Base-by-base conservation (phyloP, 2,888 invertebrate species). In the Cerastoderma edule region DNA sequence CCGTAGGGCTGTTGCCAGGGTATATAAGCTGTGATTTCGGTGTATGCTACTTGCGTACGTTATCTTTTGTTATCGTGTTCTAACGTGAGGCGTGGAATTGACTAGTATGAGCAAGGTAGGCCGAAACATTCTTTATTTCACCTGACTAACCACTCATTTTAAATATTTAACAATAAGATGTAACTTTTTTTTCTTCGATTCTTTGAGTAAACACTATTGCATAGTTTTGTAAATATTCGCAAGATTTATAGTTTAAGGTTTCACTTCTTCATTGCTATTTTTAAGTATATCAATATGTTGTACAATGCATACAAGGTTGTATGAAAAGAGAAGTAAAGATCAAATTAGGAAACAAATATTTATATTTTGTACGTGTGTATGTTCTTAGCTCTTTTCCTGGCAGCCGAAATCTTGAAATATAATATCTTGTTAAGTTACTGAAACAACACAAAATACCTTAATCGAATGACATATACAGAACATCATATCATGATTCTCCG, bases 81-180 rank as follows among this genome's bases (percentile, higher is more conserved):
- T 53, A 30, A 48, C 67, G 68, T 53, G 68, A 66, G 68, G 71
- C 66, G 66, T 65, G 63, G 66, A 54, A 67, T 65, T 72, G 33
- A 32, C 16, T 72, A 77, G 30, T 65, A 77, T 77, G 76, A 77
- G 76, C 76, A 77, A 77, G 72, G 76, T 77, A 72, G 46, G 76
- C 32, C 22, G 13, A 30, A 16, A 3, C 2, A 19, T 28, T 64
- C 46, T 63, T n/a, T 44, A 27, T 44, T 6, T 27, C 8, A 8
- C 35, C 28, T 27, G 46, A 44, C 44, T 44, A 64, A 28, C 39
- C 46, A 28, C 46, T 32, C 56, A 56, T 56, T 56, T 10, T 22
- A 50, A 19, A n/a, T n/a, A n/a, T n/a, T 19, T 16, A 6, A 50
- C 10, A 19, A 19, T 50, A 19, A 6, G 10, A 50, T n/a, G 50